Percentiles rank a stretch among this genome's conserved stretches.
Evolutionary conservation across 2,113 vertebrate genomes (phyloP).

Genomic region (Struthio camelus): DNA sequence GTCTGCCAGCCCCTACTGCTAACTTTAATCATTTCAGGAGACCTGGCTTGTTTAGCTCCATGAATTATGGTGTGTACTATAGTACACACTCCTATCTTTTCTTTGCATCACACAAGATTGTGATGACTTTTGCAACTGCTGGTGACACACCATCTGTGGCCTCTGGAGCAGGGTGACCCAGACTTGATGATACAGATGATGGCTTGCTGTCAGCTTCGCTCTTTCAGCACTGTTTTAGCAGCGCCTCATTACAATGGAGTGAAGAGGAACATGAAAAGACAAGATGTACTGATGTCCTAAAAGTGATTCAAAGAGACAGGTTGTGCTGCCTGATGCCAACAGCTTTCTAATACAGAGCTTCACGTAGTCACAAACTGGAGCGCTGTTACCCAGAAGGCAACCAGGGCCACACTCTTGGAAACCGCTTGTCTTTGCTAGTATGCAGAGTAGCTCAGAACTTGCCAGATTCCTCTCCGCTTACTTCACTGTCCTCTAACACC

Average conservation of each 20-base stretch:
- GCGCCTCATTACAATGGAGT: accelerated
- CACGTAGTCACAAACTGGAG: not conserved
- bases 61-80: not conserved
- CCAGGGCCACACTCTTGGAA: not conserved
- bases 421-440: not conserved
- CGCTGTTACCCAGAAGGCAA: not conserved
- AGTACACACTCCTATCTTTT: accelerated
- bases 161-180: not conserved
- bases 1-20: not conserved
- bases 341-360: not conserved
- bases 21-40: not conserved
- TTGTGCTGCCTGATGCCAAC: not conserved
- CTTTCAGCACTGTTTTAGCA: not conserved
- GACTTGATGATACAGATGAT: accelerated
- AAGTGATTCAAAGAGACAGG: not conserved
- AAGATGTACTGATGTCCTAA: not conserved
- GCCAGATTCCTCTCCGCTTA: slow-evolving; percentile 40
- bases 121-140: not conserved
- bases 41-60: accelerated
- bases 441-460: not conserved
- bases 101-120: accelerated
- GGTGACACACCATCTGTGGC: accelerated
- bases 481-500: slow-evolving; percentile 7
- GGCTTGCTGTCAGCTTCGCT: not conserved
- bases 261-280: not conserved